phyloP scores from a whole-genome alignment of 2,113 vertebrate species.

The Pelvicachromis taeniatus region DNA sequence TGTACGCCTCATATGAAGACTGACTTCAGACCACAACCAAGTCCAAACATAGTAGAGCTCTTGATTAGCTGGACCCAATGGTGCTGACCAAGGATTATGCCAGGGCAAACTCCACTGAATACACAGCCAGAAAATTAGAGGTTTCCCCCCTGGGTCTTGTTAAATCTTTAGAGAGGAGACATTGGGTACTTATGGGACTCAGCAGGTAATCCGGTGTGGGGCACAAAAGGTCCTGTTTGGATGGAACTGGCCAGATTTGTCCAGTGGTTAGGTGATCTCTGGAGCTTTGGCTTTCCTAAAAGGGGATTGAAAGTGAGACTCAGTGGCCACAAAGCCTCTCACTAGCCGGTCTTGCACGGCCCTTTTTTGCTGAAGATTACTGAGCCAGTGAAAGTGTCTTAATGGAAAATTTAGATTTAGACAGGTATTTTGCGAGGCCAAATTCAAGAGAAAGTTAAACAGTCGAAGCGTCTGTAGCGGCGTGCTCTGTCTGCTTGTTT shows the following conservation, averaged over 20 bases:
- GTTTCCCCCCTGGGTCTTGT: slow-evolving; percentile 3
- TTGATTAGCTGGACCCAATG: slow-evolving; percentile 11
- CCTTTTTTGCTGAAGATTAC: slow-evolving; percentile 31
- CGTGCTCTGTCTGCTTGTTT: background rate
- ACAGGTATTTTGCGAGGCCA: background rate
- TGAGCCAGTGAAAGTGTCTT: slow-evolving; percentile 33
- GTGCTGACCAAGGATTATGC: slow-evolving; percentile 21
- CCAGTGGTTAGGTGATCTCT: slow-evolving; percentile 32
- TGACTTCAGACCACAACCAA: background rate
- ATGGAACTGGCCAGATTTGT: slow-evolving; percentile 22
- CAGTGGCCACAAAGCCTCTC: slow-evolving; percentile 36
- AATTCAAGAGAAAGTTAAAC: background rate
- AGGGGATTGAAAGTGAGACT: slow-evolving; percentile 49
- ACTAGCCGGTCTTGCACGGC: background rate
- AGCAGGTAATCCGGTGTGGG: slow-evolving; percentile 36
- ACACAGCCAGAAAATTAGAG: slow-evolving; percentile 26
- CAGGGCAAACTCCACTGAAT: slow-evolving; percentile 4
- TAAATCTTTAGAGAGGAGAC: slow-evolving; percentile 49
- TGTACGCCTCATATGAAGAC: background rate
- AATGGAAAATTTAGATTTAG: slow-evolving; percentile 7
- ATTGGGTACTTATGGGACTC: slow-evolving; percentile 40
- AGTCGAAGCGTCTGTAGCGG: background rate
- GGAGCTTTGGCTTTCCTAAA: slow-evolving; percentile 44
- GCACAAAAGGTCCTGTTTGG: slow-evolving; percentile 40
- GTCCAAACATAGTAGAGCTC: background rate